Evolutionary conservation across 2,113 vertebrate species (phyloP), one percentile per base, ranked within the genome.

Genomic region (Corapipo altera): DNA sequence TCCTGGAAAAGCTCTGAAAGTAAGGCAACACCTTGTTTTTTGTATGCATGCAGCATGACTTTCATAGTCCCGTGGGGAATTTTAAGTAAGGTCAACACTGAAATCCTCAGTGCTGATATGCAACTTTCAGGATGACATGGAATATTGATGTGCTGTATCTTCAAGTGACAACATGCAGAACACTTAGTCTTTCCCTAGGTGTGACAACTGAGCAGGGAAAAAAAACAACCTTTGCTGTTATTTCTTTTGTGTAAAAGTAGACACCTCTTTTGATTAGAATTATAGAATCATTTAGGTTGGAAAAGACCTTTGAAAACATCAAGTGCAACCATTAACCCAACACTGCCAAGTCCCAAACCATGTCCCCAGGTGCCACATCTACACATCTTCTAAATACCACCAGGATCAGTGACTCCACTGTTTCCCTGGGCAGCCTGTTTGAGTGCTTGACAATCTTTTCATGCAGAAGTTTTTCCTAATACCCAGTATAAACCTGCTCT

Each of bases 31-130:
- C 18, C 26, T 88, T 71, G 35, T 88, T 93, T 89, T 94, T 33
- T 84, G 33, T 91, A 27, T 85, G 91, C 86, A 73, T 85, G 93
- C 82, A 89, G 94, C 71, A 70, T 85, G 93, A 66, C n/a, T 94
- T 75, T 26, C n/a, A 72, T 41, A 70, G 48, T 52, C 30, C 62
- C 4, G 4, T 44, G 75, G 65, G 71, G 41, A 72, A 59, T 73
- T 54, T 87, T 48, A 41, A 82, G 32, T 57, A 18, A 88, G 58
- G 49, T 61, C 57, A 61, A 14, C 20, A 35, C 23, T 85, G 58
- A 76, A 69, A 46, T 43, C 46, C 71, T 76, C 71, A 72, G 1
- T 73, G 62, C 58, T 74, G 65, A 8, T 66, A 27, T 41, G 33
- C 43, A 66, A 37, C 35, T 91, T 89, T 93, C 23, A 85, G 74